Base-by-base conservation (phyloP, 2,113 vertebrate species). In the Monopterus albus region DNA sequence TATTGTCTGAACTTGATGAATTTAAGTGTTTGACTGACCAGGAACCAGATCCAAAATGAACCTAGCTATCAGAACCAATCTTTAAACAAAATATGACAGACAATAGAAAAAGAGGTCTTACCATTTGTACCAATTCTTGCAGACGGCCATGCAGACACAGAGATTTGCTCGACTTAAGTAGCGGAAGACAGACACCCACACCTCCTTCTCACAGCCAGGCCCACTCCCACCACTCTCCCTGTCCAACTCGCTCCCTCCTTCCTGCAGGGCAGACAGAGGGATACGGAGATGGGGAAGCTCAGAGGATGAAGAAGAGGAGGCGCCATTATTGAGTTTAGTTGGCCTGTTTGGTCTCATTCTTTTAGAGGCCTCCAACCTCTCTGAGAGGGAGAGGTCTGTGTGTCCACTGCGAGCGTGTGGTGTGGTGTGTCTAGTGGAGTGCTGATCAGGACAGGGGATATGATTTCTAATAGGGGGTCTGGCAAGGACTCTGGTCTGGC, bases 71-170 rank as follows among this genome's bases (percentile, higher is more conserved):
- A 6, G 40, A 50, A 58, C 53, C 33, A 5, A 14, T 17, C 9
- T 14, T 1, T 8, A 33, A 52, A 12, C 20, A 47, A 42, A 26
- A 43, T 2, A 5, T 17, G 7, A 36, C 8, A 25, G 21, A 25
- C 35, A 18, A 35, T 1, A 12, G 0, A 12, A 7, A 1, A 23
- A 1, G n/a, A 21, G 18, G 1, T 92, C 96, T 97, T 93, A 99
- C 98, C 98, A 99, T 93, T 98, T 98, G 93, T 98, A 96, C 98
- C 97, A 99, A 85, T 95, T 97, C 93, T 97, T 99, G 95, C 97
- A 99, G 90, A 99, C 97, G 29, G 96, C 95, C 98, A 99, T 99
- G 92, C 98, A 99, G 83, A 97, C 92, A 79, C 96, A 98, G 56
- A 99, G 95, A 91, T 99, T 96, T 73, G 94, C 93, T 84, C 95